These are phyloP conservation scores for Lanistes nyassanus DNA, from an alignment of 1,140 invertebrate species.

Conservation along the genomic window DNA sequence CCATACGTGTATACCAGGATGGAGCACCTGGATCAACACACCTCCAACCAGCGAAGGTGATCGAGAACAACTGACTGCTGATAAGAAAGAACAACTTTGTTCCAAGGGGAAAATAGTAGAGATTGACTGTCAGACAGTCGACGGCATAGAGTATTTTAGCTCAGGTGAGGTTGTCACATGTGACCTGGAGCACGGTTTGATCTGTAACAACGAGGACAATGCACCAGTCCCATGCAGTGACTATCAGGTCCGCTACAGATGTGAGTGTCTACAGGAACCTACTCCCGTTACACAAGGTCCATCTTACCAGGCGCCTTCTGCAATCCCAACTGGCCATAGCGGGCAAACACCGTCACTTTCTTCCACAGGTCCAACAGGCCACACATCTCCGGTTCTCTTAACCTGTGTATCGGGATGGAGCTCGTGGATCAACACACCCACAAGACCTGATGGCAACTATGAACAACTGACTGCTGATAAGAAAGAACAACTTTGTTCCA, in stretches of 20 bases:
- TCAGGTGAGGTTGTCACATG: slow-evolving; percentile 21
- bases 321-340: background rate
- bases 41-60: slow-evolving; percentile 46
- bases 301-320: slow-evolving; percentile 16
- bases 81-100: slow-evolving; percentile 17
- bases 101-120: slow-evolving; percentile 9
- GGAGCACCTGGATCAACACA: slow-evolving; percentile 51
- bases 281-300: slow-evolving; percentile 3
- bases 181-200: slow-evolving; percentile 20
- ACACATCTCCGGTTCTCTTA: slow-evolving; percentile 16
- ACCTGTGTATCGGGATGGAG: slow-evolving; percentile 42
- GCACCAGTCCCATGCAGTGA: slow-evolving; percentile 47
- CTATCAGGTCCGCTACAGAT: slow-evolving; percentile 59
- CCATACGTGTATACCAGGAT: slow-evolving; percentile 39
- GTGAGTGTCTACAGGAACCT: slow-evolving; percentile 46
- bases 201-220: slow-evolving; percentile 28
- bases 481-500: slow-evolving; percentile 14
- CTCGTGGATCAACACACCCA: slow-evolving; percentile 51
- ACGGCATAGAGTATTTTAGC: slow-evolving; percentile 9
- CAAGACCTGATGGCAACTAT: slow-evolving; percentile 40
- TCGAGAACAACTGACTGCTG: slow-evolving; percentile 36
- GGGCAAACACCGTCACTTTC: background rate
- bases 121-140: slow-evolving; percentile 41
- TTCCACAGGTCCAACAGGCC: slow-evolving; percentile 4
- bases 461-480: slow-evolving; percentile 36